phyloP scores from a whole-genome alignment of 2,888 invertebrate species.

The Drosophila mercatorum region DNA sequence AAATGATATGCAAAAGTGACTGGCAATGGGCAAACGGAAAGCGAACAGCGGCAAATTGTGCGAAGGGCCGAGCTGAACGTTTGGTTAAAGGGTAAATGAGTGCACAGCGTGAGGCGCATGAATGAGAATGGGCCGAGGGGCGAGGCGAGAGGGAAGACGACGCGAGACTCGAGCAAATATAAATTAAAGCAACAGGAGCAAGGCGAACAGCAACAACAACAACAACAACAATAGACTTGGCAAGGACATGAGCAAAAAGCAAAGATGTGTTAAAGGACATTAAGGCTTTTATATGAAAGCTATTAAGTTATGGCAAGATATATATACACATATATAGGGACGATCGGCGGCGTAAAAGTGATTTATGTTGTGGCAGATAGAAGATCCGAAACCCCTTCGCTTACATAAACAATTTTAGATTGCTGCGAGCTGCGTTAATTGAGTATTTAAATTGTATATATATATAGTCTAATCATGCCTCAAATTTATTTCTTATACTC shows the following conservation, averaged over 20 bases:
- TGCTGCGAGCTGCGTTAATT: background rate
- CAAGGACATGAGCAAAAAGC: slow-evolving; percentile 38
- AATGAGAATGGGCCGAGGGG: slow-evolving; percentile 48
- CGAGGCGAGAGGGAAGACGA: background rate
- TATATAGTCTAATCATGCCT: background rate
- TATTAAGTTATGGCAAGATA: slow-evolving; percentile 7
- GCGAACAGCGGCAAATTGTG: slow-evolving; percentile 10
- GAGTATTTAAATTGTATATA: background rate
- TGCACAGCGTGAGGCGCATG: slow-evolving; percentile 69
- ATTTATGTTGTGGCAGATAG: background rate
- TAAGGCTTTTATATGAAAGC: slow-evolving; percentile 6
- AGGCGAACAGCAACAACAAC: slow-evolving; percentile 25
- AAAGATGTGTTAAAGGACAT: slow-evolving; percentile 18
- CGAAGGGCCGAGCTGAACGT: slow-evolving; percentile 52
- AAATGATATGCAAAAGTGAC: slow-evolving; percentile 76
- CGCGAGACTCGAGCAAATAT: slow-evolving; percentile 49
- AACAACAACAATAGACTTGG: slow-evolving; percentile 31
- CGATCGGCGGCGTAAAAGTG: background rate
- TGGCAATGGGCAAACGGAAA: background rate
- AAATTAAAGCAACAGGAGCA: slow-evolving; percentile 50
- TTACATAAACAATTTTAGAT: background rate
- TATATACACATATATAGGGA: background rate
- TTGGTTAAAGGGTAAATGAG: slow-evolving; percentile 79
- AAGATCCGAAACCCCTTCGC: background rate
- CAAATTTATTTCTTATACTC: too few relatives aligned